Conservation (phyloP, 2,888 invertebrate species). For the Dioctria linearis region DNA sequence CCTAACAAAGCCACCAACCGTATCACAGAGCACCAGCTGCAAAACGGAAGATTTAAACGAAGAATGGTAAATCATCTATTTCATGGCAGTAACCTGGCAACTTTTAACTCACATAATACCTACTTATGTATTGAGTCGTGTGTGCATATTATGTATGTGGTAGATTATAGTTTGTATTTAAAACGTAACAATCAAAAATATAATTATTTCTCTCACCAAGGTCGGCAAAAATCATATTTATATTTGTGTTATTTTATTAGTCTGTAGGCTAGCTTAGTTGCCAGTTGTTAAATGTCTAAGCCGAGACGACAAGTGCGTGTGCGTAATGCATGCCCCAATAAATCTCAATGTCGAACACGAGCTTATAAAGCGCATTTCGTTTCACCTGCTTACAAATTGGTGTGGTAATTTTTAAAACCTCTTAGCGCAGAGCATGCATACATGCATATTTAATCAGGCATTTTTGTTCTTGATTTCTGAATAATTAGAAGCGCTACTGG, state of each 20-base stretch:
- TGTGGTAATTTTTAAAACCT: not conserved
- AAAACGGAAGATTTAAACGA: not conserved
- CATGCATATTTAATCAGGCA: too few species aligned
- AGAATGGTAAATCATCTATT: constrained; percentile 11
- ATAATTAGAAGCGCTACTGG: too few species aligned
- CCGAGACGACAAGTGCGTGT: not conserved
- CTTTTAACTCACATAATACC: not conserved
- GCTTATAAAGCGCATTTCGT: constrained; percentile 19
- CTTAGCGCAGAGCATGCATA: too few species aligned
- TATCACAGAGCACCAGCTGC: not conserved
- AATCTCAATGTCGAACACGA: constrained; percentile 19
- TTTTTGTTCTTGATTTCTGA: too few species aligned
- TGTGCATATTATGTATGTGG: too few species aligned
- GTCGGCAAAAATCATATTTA: constrained; percentile 22
- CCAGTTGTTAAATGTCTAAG: too few species aligned
- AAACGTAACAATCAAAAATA: not conserved
- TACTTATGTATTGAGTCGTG: too few species aligned
- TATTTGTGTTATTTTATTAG: too few species aligned
- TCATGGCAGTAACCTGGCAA: not conserved
- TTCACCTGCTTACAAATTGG: not conserved
- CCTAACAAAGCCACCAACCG: constrained; percentile 25
- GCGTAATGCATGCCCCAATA: constrained; percentile 29
- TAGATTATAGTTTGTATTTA: too few species aligned
- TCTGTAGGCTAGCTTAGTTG: too few species aligned
- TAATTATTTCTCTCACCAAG: not conserved